These are phyloP conservation scores for Cerastis leucographa DNA, from an alignment of 2,888 invertebrate species.

Conservation along the genomic window DNA sequence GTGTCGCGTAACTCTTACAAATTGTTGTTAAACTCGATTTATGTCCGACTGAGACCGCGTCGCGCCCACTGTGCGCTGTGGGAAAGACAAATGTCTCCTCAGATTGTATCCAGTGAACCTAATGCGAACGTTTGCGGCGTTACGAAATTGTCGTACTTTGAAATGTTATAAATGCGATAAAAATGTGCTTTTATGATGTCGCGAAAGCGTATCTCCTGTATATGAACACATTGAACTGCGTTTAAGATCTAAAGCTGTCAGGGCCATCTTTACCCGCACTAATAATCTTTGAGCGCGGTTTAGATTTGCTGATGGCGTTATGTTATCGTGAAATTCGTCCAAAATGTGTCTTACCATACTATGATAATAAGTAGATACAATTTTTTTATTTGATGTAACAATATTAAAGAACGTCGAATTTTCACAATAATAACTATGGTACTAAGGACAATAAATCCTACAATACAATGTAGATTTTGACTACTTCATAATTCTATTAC, in stretches of 20 bases:
- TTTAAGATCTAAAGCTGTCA: neutral
- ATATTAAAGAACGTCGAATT: neutral
- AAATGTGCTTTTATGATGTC: constrained; percentile 38
- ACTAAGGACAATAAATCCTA: constrained; percentile 3
- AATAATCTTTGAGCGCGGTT: neutral
- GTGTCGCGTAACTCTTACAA: constrained; percentile 68
- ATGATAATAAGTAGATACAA: neutral
- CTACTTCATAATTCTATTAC: neutral
- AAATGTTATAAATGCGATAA: constrained; percentile 63
- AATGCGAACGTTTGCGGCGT: constrained; percentile 54
- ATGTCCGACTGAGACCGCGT: constrained; percentile 63
- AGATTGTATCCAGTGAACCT: constrained; percentile 60
- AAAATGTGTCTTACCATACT: neutral
- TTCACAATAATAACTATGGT: neutral
- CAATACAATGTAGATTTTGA: constrained; percentile 12
- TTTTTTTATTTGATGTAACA: neutral
- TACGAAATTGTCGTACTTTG: constrained; percentile 55
- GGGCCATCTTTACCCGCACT: neutral
- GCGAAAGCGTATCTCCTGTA: constrained; percentile 41
- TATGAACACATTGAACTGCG: neutral
- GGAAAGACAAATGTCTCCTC: constrained; percentile 64
- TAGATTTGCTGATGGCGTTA: neutral
- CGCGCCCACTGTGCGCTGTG: constrained; percentile 65
- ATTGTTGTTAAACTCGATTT: constrained; percentile 74
- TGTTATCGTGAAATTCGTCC: neutral